phyloP scores from a whole-genome alignment of 2,888 invertebrate genomes.

The Monochamus alternatus region DNA sequence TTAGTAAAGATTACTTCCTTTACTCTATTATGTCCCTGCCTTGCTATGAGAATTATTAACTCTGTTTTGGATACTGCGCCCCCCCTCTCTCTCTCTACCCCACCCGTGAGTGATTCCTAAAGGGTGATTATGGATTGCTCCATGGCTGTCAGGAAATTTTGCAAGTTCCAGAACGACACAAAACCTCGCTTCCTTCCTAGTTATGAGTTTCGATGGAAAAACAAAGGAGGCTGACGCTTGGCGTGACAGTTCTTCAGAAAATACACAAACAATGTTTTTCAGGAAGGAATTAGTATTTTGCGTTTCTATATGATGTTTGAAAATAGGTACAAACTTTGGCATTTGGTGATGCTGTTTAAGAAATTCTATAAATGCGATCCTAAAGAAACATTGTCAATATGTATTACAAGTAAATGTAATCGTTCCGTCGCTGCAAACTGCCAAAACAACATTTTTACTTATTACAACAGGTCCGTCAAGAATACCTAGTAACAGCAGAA shows the following conservation, averaged over 20 bases:
- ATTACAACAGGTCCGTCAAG: no score
- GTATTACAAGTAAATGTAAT: no score
- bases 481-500: no score
- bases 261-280: not conserved
- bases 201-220: conserved; percentile 1
- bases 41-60: conserved; percentile 15
- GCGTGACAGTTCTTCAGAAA: not conserved
- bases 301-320: no score
- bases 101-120: conserved; percentile 14
- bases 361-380: no score
- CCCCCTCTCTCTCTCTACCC: conserved; percentile 8
- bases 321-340: no score
- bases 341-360: no score
- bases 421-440: no score
- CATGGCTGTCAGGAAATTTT: conserved; percentile 22
- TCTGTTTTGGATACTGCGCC: conserved; percentile 22
- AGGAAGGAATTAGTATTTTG: no score
- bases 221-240: not conserved
- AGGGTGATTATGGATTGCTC: conserved; percentile 31
- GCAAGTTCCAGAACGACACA: conserved; percentile 12
- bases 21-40: conserved; percentile 38
- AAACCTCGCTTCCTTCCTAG: conserved; percentile 8
- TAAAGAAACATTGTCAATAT: no score
- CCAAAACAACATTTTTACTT: no score
- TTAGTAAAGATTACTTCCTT: conserved; percentile 45